Percentiles rank a stretch among this genome's conserved stretches.
Conservation (phyloP, 2,888 invertebrate species). For the Napeogenes inachia region DNA sequence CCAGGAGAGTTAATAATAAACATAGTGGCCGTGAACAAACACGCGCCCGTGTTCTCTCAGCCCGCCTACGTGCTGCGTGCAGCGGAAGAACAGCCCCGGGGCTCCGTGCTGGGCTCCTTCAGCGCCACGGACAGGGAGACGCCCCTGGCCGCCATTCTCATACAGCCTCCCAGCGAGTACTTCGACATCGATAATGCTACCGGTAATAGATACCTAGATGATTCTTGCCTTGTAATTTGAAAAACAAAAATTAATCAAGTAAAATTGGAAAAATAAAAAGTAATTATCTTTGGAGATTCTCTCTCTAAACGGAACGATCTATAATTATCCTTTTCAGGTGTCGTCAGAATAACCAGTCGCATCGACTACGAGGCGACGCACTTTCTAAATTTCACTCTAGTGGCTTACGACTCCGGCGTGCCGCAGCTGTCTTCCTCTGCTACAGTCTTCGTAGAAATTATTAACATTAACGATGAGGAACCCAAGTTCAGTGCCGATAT, state of each 20-base stretch:
- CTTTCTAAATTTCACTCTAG: conserved; percentile 85
- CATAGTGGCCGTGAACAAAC: conserved; percentile 83
- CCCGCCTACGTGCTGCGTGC: conserved; percentile 70
- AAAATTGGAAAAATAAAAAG: too few species aligned
- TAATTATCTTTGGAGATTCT: too few species aligned
- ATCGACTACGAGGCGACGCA: conserved; percentile 91
- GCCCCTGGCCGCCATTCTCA: conserved; percentile 85
- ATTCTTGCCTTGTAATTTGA: neutral
- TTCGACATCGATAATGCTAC: conserved; percentile 89
- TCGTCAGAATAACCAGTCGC: conserved; percentile 84
- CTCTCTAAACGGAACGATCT: too few species aligned
- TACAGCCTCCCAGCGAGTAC: conserved; percentile 83
- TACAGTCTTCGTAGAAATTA: conserved; percentile 84
- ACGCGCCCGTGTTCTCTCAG: conserved; percentile 77
- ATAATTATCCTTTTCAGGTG: conserved; percentile 66
- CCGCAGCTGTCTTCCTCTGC: conserved; percentile 89
- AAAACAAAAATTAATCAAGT: too few species aligned
- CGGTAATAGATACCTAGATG: conserved; percentile 60
- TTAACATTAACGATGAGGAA: conserved; percentile 92
- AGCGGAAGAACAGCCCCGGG: conserved; percentile 89
- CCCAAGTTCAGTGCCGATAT: conserved; percentile 83
- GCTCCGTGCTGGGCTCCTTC: conserved; percentile 86
- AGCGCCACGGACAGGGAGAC: conserved; percentile 90
- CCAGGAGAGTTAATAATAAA: conserved; percentile 80
- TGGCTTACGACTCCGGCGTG: conserved; percentile 91